Conservation (phyloP, 2,797 vertebrate species). For the Pseudochirops corinnae region DNA sequence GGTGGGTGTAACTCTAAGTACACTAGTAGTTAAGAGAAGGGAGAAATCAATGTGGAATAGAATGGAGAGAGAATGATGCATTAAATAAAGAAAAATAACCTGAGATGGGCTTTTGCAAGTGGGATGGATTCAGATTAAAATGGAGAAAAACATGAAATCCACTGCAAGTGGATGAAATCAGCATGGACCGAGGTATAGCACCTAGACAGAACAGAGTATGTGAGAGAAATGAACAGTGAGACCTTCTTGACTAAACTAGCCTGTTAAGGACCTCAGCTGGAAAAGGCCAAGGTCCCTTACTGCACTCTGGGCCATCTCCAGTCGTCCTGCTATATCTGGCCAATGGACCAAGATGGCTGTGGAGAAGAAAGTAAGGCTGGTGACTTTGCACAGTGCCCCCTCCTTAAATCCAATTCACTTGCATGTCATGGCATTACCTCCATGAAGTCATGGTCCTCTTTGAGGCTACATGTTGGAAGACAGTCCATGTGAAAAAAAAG, state of each 20-base stretch:
- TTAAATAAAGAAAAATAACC: background rate
- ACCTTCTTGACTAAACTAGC: background rate
- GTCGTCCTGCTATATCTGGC: too few relatives aligned
- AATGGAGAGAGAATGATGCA: background rate
- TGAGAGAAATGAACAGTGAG: background rate
- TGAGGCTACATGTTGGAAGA: background rate
- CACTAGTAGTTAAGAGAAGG: background rate
- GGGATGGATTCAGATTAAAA: background rate
- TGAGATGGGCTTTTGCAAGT: background rate
- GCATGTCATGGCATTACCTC: too few relatives aligned
- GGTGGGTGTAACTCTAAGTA: background rate
- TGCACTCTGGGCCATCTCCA: too few relatives aligned
- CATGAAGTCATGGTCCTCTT: too few relatives aligned
- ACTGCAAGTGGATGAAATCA: background rate
- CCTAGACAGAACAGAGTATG: background rate
- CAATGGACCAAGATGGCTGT: too few relatives aligned
- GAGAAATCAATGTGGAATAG: background rate
- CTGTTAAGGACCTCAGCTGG: too few relatives aligned
- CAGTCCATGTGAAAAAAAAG: background rate
- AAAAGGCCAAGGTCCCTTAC: too few relatives aligned
- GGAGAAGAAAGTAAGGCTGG: too few relatives aligned
- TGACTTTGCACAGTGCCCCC: too few relatives aligned
- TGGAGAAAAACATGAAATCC: background rate
- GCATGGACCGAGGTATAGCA: background rate
- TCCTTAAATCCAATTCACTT: too few relatives aligned